These are phyloP conservation scores for Bombus balteatus DNA, from an alignment of 1,140 invertebrate genomes.

Conservation along the genomic window DNA sequence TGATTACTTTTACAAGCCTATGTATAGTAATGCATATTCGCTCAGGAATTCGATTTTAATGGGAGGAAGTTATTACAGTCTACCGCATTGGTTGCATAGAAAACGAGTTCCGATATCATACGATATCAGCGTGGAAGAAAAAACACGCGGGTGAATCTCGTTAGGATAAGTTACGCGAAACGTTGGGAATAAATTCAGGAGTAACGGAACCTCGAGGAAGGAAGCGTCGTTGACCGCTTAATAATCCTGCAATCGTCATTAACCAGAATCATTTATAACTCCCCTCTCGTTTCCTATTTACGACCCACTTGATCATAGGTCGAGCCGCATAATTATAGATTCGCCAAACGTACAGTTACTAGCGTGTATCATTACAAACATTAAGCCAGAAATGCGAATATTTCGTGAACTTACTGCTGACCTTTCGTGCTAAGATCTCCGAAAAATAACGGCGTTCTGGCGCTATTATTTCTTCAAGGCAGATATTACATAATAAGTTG, in stretches of 20 bases:
- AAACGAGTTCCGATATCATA: not conserved
- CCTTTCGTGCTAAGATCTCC: not conserved
- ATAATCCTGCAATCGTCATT: constrained; percentile 73
- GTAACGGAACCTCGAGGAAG: constrained; percentile 51
- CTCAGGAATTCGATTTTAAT: not conserved
- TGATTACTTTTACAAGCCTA: not conserved
- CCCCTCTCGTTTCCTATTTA: constrained; percentile 69
- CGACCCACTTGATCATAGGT: constrained; percentile 45
- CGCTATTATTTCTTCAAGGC: not conserved
- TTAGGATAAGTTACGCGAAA: not conserved
- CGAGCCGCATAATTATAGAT: constrained; percentile 54
- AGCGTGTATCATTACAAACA: constrained; percentile 22
- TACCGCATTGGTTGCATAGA: not conserved
- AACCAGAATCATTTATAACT: constrained; percentile 73
- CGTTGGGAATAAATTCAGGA: constrained; percentile 49
- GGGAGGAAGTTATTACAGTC: not conserved
- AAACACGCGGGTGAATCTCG: not conserved
- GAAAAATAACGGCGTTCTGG: constrained; percentile 33
- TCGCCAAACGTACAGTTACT: constrained; percentile 40
- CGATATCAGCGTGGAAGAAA: not conserved
- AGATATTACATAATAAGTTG: too few relatives aligned
- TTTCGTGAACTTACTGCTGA: not conserved
- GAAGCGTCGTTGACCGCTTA: constrained; percentile 73
- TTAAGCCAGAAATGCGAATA: constrained; percentile 6
- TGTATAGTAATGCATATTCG: not conserved